These are phyloP conservation scores for Enoplolaimus lenunculus DNA, from an alignment of 2,888 invertebrate genomes.

Conservation along the genomic window DNA sequence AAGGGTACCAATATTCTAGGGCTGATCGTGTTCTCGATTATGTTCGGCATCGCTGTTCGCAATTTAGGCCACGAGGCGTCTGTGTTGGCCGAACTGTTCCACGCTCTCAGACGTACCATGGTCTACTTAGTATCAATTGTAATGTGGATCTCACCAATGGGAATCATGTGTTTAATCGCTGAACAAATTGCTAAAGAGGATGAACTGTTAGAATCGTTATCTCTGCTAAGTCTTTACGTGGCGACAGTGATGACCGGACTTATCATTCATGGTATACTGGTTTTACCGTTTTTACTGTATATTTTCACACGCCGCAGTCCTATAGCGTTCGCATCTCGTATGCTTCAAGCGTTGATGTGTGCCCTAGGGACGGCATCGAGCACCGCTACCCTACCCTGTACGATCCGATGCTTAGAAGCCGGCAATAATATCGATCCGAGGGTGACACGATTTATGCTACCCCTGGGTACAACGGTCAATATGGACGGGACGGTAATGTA, in stretches of 20 bases:
- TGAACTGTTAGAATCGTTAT: constrained; percentile 55
- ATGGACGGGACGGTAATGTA: constrained; percentile 28
- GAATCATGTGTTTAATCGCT: constrained; percentile 53
- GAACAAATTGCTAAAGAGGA: constrained; percentile 51
- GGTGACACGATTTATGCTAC: constrained; percentile 28
- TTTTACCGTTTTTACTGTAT: constrained; percentile 68
- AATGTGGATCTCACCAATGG: constrained; percentile 51
- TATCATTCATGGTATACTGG: constrained; percentile 72
- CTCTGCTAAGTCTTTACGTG: constrained; percentile 54
- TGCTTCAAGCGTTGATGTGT: constrained; percentile 78
- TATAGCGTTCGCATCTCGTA: constrained; percentile 41
- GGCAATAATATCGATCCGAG: constrained; percentile 25
- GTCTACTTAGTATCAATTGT: constrained; percentile 22
- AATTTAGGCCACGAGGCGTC: constrained; percentile 63
- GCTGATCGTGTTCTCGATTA: constrained; percentile 55
- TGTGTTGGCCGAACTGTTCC: constrained; percentile 62
- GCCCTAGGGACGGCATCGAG: constrained; percentile 87
- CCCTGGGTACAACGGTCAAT: constrained; percentile 28
- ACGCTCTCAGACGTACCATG: constrained; percentile 51
- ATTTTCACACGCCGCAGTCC: constrained; percentile 65
- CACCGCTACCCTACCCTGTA: constrained; percentile 23
- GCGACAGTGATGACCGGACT: constrained; percentile 45
- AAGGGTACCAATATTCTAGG: constrained; percentile 44
- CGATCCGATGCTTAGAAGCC: constrained; percentile 26
- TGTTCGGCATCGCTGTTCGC: constrained; percentile 68